phyloP scores from a whole-genome alignment of 2,888 invertebrate species.

The Nephrocerus scutellatus region DNA sequence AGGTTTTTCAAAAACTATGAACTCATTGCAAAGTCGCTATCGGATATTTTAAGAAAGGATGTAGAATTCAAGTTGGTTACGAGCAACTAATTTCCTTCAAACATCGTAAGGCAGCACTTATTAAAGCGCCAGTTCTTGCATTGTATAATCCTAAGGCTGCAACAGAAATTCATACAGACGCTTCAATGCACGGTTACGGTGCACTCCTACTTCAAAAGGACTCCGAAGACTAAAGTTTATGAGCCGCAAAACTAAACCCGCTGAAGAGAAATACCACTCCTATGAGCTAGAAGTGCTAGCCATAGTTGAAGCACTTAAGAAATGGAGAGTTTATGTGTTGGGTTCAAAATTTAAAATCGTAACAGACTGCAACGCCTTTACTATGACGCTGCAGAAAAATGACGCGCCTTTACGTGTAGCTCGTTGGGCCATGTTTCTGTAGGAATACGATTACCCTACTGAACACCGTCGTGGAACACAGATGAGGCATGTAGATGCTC shows the following conservation, averaged over 20 bases:
- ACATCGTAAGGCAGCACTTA: slow-evolving; percentile 12
- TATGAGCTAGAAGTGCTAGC: slow-evolving; percentile 26
- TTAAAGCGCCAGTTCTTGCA: slow-evolving; percentile 13
- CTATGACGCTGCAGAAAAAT: slow-evolving; percentile 32
- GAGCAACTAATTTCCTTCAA: slow-evolving; percentile 10
- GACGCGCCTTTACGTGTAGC: slow-evolving; percentile 17
- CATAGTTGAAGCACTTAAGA: slow-evolving; percentile 18
- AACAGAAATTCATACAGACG: slow-evolving; percentile 23
- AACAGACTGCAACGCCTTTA: slow-evolving; percentile 34
- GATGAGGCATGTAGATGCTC: slow-evolving; percentile 21
- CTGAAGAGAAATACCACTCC: slow-evolving; percentile 18
- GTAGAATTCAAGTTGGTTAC: slow-evolving; percentile 11
- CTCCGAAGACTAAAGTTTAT: slow-evolving; percentile 16
- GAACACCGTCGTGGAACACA: slow-evolving; percentile 13
- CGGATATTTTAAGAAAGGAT: slow-evolving; percentile 24
- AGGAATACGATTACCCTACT: slow-evolving; percentile 15
- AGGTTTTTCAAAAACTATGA: slow-evolving; percentile 18
- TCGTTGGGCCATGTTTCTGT: slow-evolving; percentile 12
- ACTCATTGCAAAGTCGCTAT: slow-evolving; percentile 32
- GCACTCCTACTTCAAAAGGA: slow-evolving; percentile 18
- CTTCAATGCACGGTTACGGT: slow-evolving; percentile 19
- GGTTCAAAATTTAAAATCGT: slow-evolving; percentile 30
- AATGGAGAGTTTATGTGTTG: slow-evolving; percentile 30
- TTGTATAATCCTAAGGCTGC: slow-evolving; percentile 15
- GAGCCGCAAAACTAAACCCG: slow-evolving; percentile 19